Conservation (phyloP, 2,113 vertebrate species). For the Rhipidura dahli region DNA sequence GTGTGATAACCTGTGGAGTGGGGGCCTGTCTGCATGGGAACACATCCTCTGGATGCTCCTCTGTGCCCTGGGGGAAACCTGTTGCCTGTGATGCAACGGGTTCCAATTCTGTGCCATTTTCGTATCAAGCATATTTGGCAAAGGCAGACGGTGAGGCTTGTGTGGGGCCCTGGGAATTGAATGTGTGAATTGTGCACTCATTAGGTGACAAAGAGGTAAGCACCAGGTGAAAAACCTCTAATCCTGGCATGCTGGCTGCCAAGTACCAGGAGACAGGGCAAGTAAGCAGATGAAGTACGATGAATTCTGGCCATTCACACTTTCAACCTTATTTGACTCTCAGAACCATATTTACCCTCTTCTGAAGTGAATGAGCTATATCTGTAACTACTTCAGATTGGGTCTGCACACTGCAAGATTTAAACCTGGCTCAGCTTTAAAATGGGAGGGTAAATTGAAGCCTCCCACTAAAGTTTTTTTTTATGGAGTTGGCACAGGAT, state of each 20-base stretch:
- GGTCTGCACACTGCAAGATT: background rate
- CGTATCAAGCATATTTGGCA: background rate
- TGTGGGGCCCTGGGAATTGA: background rate
- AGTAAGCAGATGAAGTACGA: background rate
- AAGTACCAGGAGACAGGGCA: background rate
- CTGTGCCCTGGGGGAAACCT: background rate
- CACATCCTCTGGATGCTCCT: background rate
- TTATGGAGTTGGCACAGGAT: background rate
- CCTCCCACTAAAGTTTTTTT: background rate
- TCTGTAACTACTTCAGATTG: background rate
- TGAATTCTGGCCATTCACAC: background rate
- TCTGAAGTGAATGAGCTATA: background rate
- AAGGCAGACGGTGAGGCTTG: background rate
- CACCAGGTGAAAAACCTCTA: background rate
- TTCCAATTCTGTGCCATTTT: background rate
- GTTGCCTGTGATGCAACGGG: fast-evolving
- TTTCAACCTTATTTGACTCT: background rate
- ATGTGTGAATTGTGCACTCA: background rate
- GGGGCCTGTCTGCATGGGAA: background rate
- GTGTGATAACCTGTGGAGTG: background rate
- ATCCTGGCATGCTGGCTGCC: background rate
- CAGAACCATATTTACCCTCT: background rate
- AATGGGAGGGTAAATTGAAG: background rate
- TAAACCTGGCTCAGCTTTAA: background rate
- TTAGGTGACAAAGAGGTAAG: background rate